Evolutionary conservation across 2,888 invertebrate genomes (phyloP).

Genomic region (Mimas tiliae): DNA sequence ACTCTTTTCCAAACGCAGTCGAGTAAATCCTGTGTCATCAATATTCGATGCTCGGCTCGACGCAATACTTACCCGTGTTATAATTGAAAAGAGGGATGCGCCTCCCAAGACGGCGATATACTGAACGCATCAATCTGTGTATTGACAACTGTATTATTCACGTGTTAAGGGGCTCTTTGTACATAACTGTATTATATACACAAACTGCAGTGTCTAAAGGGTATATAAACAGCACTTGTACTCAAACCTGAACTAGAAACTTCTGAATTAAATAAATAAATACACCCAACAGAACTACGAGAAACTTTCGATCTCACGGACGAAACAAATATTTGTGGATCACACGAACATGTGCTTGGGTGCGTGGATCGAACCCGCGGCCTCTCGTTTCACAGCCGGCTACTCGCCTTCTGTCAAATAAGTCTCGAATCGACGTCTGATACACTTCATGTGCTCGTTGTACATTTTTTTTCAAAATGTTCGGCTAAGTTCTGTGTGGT

Average conservation of each 20-base stretch:
- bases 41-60: background rate
- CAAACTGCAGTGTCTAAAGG: background rate
- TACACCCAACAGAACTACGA: too few relatives aligned
- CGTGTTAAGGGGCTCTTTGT: conserved; percentile 35
- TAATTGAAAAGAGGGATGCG: conserved; percentile 3
- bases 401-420: too few relatives aligned
- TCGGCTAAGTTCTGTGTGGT: too few relatives aligned
- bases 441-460: too few relatives aligned
- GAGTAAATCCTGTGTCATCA: background rate
- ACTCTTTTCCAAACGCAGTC: too few relatives aligned
- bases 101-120: conserved; percentile 30
- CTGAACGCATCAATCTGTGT: conserved; percentile 45
- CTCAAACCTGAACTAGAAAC: background rate
- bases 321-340: too few relatives aligned
- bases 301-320: too few relatives aligned
- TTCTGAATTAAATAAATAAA: background rate
- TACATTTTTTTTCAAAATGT: too few relatives aligned
- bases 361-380: too few relatives aligned
- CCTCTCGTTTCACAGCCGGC: too few relatives aligned
- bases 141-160: conserved; percentile 52
- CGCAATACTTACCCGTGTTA: background rate
- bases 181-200: background rate
- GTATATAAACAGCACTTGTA: background rate
- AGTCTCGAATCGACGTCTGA: too few relatives aligned
- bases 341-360: too few relatives aligned